Percentiles rank a stretch among this genome's conserved stretches.
phyloP scores from a whole-genome alignment of 2,113 vertebrate species.

The Cardinalis cardinalis region DNA sequence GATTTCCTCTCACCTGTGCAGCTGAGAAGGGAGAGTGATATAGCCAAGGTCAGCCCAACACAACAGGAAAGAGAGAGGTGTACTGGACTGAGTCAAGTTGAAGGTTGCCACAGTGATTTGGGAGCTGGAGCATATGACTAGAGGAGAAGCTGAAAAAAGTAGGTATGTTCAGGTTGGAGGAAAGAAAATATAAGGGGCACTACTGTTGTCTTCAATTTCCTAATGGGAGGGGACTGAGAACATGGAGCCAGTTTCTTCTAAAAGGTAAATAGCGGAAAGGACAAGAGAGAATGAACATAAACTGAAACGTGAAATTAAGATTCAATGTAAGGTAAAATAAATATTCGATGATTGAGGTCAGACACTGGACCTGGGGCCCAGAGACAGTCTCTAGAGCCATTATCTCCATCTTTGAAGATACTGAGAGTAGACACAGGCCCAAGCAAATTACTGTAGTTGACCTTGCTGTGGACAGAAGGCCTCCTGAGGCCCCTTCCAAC shows the following conservation, averaged over 20 bases:
- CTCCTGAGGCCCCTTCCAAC: not conserved
- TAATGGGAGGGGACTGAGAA: not conserved
- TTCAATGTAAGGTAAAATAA: not conserved
- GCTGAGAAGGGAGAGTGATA: not conserved
- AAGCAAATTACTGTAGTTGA: not conserved
- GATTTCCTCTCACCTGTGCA: not conserved
- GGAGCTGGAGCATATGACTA: not conserved
- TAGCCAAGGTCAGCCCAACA: not conserved
- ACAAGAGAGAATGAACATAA: not conserved
- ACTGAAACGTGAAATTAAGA: not conserved
- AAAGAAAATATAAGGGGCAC: not conserved
- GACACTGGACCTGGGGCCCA: not conserved
- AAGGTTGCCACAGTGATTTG: not conserved
- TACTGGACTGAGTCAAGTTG: not conserved
- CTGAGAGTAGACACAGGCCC: not conserved
- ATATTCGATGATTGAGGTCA: not conserved
- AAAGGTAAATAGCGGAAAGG: not conserved
- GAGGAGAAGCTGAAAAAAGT: not conserved
- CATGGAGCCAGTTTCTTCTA: not conserved
- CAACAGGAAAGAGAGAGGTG: not conserved
- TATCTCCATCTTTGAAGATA: not conserved
- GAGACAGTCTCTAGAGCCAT: not conserved
- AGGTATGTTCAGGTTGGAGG: not conserved
- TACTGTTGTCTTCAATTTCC: not conserved
- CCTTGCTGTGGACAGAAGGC: not conserved